These are phyloP conservation scores for Mesaphorura yosii DNA, from an alignment of 1,140 invertebrate species.

Conservation along the genomic window DNA sequence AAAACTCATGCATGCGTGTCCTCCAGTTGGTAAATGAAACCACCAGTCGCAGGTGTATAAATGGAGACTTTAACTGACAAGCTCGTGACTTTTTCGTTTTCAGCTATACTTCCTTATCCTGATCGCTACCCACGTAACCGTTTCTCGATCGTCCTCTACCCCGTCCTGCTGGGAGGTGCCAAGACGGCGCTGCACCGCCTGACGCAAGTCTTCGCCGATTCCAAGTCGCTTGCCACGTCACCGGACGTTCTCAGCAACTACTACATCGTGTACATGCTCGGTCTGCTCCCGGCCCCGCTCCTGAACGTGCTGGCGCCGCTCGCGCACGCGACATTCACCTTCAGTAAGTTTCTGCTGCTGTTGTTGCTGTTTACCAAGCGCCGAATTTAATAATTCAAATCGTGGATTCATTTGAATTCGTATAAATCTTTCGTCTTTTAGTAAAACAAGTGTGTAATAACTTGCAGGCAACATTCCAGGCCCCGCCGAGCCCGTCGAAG, in stretches of 20 bases:
- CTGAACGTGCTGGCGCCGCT: slow-evolving; percentile 9
- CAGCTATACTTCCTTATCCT: slow-evolving; percentile 17
- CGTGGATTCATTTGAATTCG: no score
- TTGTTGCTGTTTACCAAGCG: no score
- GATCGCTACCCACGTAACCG: slow-evolving; percentile 17
- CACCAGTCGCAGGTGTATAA: no score
- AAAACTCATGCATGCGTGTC: slow-evolving; percentile 18
- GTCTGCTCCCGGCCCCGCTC: slow-evolving; percentile 8
- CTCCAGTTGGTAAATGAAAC: no score
- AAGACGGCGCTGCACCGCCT: slow-evolving; percentile 7
- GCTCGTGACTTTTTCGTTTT: no score
- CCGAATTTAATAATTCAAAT: no score
- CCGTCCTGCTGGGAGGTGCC: slow-evolving; percentile 11
- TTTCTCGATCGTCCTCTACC: slow-evolving; percentile 16
- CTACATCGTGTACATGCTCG: slow-evolving; percentile 13
- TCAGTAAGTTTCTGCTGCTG: no score
- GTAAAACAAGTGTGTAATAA: background rate
- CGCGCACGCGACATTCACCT: slow-evolving; percentile 12
- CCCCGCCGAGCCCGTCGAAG: slow-evolving; percentile 4
- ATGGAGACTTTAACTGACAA: no score
- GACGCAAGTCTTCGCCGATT: background rate
- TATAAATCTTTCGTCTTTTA: no score
- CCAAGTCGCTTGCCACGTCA: slow-evolving; percentile 3
- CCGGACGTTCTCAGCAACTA: slow-evolving; percentile 16
- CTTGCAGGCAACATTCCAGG: slow-evolving; percentile 7